Conservation (phyloP, 2,113 vertebrate genomes). For the Azemiops feae region DNA sequence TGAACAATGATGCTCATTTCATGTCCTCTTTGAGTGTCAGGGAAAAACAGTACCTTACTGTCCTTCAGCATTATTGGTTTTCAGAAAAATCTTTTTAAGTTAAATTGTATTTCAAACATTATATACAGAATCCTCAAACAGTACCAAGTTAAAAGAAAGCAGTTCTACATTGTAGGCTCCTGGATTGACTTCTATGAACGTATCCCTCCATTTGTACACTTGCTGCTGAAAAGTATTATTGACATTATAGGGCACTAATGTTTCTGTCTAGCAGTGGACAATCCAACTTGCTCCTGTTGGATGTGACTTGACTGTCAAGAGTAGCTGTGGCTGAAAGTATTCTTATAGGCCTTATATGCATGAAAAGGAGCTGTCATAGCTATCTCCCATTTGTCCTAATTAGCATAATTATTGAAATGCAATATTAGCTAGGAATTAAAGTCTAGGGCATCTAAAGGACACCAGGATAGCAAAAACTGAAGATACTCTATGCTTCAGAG, state of each 20-base stretch:
- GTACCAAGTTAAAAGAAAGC: conserved; percentile 26
- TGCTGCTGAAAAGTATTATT: background rate
- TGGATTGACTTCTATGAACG: background rate
- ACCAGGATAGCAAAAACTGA: background rate
- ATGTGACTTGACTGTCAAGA: background rate
- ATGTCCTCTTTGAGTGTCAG: background rate
- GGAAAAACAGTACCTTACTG: conserved; percentile 13
- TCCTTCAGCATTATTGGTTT: conserved; percentile 36
- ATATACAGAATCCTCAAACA: conserved; percentile 30
- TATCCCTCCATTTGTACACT: background rate
- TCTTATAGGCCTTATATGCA: background rate
- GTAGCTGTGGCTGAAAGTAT: background rate
- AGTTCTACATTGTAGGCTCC: background rate
- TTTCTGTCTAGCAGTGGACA: background rate
- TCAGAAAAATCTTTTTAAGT: conserved; percentile 21
- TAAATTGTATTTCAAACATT: conserved; percentile 21
- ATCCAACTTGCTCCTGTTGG: background rate
- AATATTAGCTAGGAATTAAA: background rate
- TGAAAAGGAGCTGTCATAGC: background rate
- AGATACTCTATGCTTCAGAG: background rate
- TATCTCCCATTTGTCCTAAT: background rate
- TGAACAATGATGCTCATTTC: background rate
- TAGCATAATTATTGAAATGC: background rate
- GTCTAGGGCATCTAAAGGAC: background rate
- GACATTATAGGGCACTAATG: background rate